Evolutionary conservation across 1,140 invertebrate species (phyloP).

Genomic region (Aphelenchoides besseyi): DNA sequence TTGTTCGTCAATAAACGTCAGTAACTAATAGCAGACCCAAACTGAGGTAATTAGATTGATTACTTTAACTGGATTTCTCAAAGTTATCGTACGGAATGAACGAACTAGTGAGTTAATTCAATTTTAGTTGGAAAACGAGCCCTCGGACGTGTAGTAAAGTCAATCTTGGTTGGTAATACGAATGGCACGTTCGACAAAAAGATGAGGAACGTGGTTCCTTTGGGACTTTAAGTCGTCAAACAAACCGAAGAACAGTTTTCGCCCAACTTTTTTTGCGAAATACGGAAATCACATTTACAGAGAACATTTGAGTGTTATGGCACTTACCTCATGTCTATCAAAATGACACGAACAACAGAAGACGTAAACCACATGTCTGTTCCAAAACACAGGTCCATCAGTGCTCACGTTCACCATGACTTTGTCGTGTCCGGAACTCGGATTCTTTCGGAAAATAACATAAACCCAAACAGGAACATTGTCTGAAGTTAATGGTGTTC

Average conservation of each 20-base stretch:
- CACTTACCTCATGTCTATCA: slow-evolving; percentile 58
- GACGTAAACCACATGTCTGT: slow-evolving; percentile 56
- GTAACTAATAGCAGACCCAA: not conserved
- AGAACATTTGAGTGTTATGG: not conserved
- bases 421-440: slow-evolving; percentile 57
- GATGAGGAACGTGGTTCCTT: no score
- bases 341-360: slow-evolving; percentile 63
- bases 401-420: slow-evolving; percentile 56
- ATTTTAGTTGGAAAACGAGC: not conserved
- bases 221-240: not conserved
- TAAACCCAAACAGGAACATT: slow-evolving; percentile 59
- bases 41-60: not conserved
- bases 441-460: slow-evolving; percentile 60
- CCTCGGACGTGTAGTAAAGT: no score
- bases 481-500: not conserved
- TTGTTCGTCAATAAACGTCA: not conserved
- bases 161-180: no score
- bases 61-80: not conserved
- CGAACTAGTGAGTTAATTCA: not conserved
- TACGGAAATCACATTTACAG: not conserved
- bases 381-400: slow-evolving; percentile 61
- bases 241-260: not conserved
- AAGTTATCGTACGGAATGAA: not conserved
- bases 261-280: not conserved
- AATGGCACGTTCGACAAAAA: no score